Evolutionary conservation across 2,888 invertebrate species (phyloP), one percentile per base, ranked within the genome.

Genomic region (Globia sparganii): DNA sequence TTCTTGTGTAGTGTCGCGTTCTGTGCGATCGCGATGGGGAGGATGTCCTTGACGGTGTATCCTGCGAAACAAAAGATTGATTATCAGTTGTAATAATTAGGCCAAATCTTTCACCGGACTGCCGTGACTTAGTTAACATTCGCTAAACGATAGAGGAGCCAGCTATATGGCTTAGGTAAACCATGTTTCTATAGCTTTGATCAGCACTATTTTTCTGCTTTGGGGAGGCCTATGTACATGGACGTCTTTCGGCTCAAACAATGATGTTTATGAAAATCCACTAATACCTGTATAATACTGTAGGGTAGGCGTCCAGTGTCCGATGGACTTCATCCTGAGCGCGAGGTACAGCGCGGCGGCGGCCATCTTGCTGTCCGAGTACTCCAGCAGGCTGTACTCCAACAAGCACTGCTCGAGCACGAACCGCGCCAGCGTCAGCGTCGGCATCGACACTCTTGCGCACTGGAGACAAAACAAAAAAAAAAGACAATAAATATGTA

Each of bases 381-480:
- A 97, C 56, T 97, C 95, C 84, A 98, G 97, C 75, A 99, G 98
- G 21, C 97, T 96, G 94, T 99, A 99, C 93, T 99, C 99, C 98
- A 99, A 98, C 83, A 99, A 97, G 3, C 99, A 98, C 92, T 98
- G 97, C 94, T 99, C 99, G 91, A 99, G 97, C 91, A 99, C 98
- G 96, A 98, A 99, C 82, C 99, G 97, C 46, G 99, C 99, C 90
- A 99, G 96, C 0, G 99, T 99, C 87, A 99, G 97, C 37, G 98
- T 98, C 72, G 98, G 98, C 99, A 99, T 99, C 46, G 98, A 97
- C 72, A 98, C 97, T 92, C 98, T 98, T 75, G 98, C 98, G 94
- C 98, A 98, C 98, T 98, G 92, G 25, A 59, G 59, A 68, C 4
- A 53, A 34, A n/a, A 64, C 21, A n/a, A n/a, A 13, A 4, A 11